phyloP scores from a whole-genome alignment of 2,888 invertebrate genomes.

The Synanthedon vespiformis region DNA sequence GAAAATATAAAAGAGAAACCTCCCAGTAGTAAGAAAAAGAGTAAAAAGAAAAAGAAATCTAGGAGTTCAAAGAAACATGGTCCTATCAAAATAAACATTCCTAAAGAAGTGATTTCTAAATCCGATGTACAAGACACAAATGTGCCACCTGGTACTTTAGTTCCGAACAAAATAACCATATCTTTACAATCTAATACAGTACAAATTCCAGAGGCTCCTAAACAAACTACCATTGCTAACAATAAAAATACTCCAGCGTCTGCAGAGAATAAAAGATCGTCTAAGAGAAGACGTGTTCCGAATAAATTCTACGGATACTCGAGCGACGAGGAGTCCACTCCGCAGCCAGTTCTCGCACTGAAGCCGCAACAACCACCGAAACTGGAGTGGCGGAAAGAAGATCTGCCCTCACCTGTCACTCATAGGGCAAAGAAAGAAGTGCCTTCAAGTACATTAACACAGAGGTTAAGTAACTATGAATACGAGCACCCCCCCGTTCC shows the following conservation, averaged over 20 bases:
- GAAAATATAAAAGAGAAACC: conserved; percentile 64
- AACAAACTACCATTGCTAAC: conserved; percentile 13
- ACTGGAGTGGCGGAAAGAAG: conserved; percentile 81
- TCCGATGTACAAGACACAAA: conserved; percentile 24
- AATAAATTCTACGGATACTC: conserved; percentile 91
- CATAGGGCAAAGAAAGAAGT: conserved; percentile 60
- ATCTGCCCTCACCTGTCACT: conserved; percentile 71
- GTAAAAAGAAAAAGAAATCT: conserved; percentile 73
- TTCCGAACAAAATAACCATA: conserved; percentile 61
- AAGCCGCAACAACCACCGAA: conserved; percentile 73
- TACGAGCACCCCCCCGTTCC: conserved; percentile 59
- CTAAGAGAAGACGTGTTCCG: conserved; percentile 83
- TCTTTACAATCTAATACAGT: conserved; percentile 64
- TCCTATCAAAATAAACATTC: conserved; percentile 73
- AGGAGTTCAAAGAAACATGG: conserved; percentile 56
- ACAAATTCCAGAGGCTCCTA: conserved; percentile 51
- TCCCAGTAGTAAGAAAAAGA: conserved; percentile 73
- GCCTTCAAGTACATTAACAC: conserved; percentile 49
- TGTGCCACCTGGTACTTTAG: conserved; percentile 17
- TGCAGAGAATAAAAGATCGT: conserved; percentile 76
- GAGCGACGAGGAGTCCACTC: conserved; percentile 79
- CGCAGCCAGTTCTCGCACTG: conserved; percentile 59
- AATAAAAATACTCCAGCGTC: conserved; percentile 21
- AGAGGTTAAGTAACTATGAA: conserved; percentile 46
- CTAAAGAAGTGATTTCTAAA: conserved; percentile 56